A percentile compares a stretch with the other conserved stretches of the same genome.
Evolutionary conservation across 2,888 invertebrate species (phyloP).

Genomic region (Ophonus ardosiacus): DNA sequence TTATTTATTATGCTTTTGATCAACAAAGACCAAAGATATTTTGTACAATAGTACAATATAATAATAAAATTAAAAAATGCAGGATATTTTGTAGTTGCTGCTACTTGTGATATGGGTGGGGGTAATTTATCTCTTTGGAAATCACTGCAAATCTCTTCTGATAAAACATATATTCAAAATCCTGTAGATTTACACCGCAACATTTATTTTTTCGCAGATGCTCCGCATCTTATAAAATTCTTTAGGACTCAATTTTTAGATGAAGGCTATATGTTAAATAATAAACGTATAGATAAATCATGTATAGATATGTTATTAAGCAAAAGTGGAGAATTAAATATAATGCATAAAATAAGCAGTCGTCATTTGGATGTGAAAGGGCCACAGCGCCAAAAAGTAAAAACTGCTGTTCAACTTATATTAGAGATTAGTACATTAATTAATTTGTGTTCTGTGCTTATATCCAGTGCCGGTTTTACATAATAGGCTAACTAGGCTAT

Average conservation of each 20-base stretch:
- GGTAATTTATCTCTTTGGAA: conserved; percentile 17
- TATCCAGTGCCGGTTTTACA: too few species aligned
- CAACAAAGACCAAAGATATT: conserved; percentile 15
- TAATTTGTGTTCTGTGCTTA: too few species aligned
- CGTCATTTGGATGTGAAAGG: conserved; percentile 67
- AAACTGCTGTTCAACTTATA: conserved; percentile 65
- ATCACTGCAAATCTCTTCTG: neutral
- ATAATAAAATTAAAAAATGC: conserved; percentile 2
- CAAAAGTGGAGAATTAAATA: conserved; percentile 65
- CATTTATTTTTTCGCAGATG: conserved; percentile 67
- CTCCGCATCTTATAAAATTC: conserved; percentile 57
- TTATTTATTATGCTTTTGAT: conserved; percentile 26
- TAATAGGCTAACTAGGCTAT: too few species aligned
- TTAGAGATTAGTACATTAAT: too few species aligned
- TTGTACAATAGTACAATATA: conserved; percentile 4
- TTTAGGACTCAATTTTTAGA: too few species aligned
- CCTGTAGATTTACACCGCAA: conserved; percentile 61
- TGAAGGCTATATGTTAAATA: conserved; percentile 57
- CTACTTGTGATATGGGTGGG: conserved; percentile 9
- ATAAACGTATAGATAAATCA: conserved; percentile 44
- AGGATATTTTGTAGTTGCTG: conserved; percentile 8
- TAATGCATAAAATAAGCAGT: conserved; percentile 66
- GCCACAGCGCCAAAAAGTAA: conserved; percentile 67
- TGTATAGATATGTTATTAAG: conserved; percentile 63
- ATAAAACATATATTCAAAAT: conserved; percentile 1